These are phyloP conservation scores for Cercocebus atys DNA, from an alignment of 2,113 vertebrate species.

Conservation along the genomic window DNA sequence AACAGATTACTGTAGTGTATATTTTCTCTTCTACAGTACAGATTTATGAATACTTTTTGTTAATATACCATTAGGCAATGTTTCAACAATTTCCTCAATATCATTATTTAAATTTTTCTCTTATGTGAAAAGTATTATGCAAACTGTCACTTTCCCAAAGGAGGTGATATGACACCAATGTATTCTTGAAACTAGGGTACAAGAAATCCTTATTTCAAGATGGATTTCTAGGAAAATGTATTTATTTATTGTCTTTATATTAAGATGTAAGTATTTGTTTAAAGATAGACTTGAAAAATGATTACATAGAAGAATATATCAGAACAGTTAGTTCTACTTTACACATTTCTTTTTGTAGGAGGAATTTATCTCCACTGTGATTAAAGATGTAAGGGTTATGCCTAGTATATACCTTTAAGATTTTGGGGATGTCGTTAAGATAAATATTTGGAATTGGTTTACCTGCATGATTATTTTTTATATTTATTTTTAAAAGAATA, in stretches of 20 bases:
- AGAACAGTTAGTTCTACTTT: not conserved
- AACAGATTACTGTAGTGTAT: conserved; percentile 75
- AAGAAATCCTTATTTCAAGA: conserved; percentile 37
- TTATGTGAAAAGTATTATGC: conserved; percentile 67
- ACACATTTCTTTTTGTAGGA: conserved; percentile 27
- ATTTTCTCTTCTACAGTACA: conserved; percentile 70
- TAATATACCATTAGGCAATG: conserved; percentile 73
- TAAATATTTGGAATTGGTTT: conserved; percentile 39
- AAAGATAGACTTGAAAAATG: not conserved
- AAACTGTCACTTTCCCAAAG: conserved; percentile 60
- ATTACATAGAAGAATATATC: conserved; percentile 17
- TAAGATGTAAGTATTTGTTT: not conserved
- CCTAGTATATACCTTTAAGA: not conserved
- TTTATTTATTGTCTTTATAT: not conserved
- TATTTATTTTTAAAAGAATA: conserved; percentile 18
- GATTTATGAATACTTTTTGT: conserved; percentile 66
- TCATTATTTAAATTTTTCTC: conserved; percentile 63
- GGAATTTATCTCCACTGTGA: conserved; percentile 29
- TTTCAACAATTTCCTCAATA: conserved; percentile 67
- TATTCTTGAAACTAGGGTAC: conserved; percentile 41
- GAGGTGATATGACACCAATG: not conserved
- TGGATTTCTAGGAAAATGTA: not conserved
- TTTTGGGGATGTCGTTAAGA: conserved; percentile 33
- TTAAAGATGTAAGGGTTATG: conserved; percentile 48
- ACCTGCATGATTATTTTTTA: not conserved